Evolutionary conservation across 2,888 invertebrate genomes (phyloP).

Genomic region (Machimus atricapillus): DNA sequence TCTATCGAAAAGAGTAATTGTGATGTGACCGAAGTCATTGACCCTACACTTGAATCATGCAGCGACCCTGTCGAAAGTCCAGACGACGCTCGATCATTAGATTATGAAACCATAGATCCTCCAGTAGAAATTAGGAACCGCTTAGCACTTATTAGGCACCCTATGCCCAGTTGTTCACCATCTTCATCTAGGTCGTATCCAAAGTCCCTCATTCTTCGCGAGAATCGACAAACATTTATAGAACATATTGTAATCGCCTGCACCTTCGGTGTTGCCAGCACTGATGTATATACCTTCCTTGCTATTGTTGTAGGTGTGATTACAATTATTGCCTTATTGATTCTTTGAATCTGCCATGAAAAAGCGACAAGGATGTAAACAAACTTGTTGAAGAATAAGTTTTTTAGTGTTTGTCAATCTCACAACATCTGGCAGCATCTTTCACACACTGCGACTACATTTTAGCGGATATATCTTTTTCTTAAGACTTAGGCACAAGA

Average conservation of each 20-base stretch:
- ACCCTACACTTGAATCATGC: slow-evolving; percentile 43
- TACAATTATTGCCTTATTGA: slow-evolving; percentile 71
- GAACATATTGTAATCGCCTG: slow-evolving; percentile 78
- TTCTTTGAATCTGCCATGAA: background rate
- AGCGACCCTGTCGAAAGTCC: slow-evolving; percentile 43
- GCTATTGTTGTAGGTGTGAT: slow-evolving; percentile 78
- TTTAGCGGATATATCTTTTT: background rate
- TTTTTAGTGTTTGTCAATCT: background rate
- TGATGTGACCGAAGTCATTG: slow-evolving; percentile 40
- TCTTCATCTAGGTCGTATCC: background rate
- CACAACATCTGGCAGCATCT: background rate
- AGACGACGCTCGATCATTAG: slow-evolving; percentile 38
- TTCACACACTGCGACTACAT: background rate
- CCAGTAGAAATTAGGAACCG: background rate
- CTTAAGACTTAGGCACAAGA: background rate
- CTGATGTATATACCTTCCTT: slow-evolving; percentile 78
- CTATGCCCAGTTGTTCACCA: background rate
- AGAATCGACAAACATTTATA: slow-evolving; percentile 55
- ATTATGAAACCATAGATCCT: background rate
- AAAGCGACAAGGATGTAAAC: background rate
- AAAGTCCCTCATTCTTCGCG: background rate
- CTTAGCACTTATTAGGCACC: background rate
- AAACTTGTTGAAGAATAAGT: background rate
- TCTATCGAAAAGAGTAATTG: background rate
- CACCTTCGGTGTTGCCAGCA: slow-evolving; percentile 75